Base-by-base conservation (phyloP, 2,113 vertebrate species). In the Eublepharis macularius region DNA sequence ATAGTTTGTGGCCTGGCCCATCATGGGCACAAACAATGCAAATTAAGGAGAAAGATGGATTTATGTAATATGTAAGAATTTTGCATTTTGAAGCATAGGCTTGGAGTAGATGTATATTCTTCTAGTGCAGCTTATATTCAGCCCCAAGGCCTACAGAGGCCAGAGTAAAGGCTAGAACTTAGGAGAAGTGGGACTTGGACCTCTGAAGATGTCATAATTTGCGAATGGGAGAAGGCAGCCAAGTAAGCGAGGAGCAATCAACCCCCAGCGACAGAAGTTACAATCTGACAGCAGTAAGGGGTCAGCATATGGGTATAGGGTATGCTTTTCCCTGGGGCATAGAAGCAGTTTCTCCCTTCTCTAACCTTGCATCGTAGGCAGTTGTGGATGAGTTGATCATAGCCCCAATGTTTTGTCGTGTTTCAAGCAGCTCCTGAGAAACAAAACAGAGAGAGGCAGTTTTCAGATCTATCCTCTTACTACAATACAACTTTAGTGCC, bases 301-400 rank as follows among this genome's bases (percentile, higher is more conserved):
- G 41, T 21, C 51, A 24, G 41, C 17, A 74, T 60, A 14, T n/a
- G 29, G 32, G 19, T 17, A 24, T 6, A 21, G 54, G 17, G 17
- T 43, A 2, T 66, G 49, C 1, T 17, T 10, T 17, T 45, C 19
- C 43, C 17, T 17, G 47, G 2, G 17, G 12, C 49, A 8, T 2
- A 39, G 51, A 32, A 78, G 14, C 29, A 29, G 43, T 36, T 39
- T 8, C 54, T 29, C 10, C 19, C 45, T 68, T 29, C 24, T 36
- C 81, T 47, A 90, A 98, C 98, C 97, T 98, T 83, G 93, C 90
- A 1, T 97, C 92, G 1, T 97, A 97, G 74, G 97, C 97, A 0
- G 95, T 92, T 16, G 94, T 96, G 8, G 97, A 97, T 45, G 93
- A 90, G 75, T 80, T 83, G 54, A 97, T 96, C 49, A 96, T 87